Base-by-base conservation (phyloP, 2,113 vertebrate species). In the Otocyon megalotis region DNA sequence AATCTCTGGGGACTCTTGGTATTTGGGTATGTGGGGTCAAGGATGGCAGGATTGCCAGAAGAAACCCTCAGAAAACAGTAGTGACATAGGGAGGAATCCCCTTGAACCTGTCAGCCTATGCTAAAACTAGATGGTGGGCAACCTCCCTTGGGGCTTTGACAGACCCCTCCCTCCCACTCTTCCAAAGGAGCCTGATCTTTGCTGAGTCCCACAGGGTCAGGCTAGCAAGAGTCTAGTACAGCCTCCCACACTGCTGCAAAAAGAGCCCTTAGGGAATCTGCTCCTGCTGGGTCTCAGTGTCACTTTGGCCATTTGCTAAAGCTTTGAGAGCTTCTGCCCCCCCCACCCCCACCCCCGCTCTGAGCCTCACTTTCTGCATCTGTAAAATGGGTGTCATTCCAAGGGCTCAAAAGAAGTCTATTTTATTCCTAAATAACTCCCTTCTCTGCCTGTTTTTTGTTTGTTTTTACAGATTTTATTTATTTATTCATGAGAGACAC, bases 311-410 rank as follows among this genome's bases (percentile, higher is more conserved):
- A 30, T 17, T 48, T 77, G 30, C 22, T 58, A 91, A 94, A 90
- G n/a, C 14, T 35, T 56, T 30, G 10, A 22, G 58, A 71, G 48
- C 58, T 50, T 82, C 81, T 60, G 16, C 2, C 60, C 58, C 15
- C 43, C 5, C 43, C 6, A 43, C 43, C 43, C 2, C 60, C 53
- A n/a, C 15, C 2, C 60, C 58, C 15, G 50, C 43, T 62, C 67
- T 72, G 53, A 87, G 37, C 48, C 53, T 90, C 14, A 60, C 72
- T 86, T 93, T 88, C 26, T 90, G 20, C 26, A 26, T 65, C 85
- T 97, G 13, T 72, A 67, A 93, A 95, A 87, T 54, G 35, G 43
- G 30, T 43, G 54, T 24, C 56, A 79, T 48, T 88, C 80, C 69
- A 86, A 60, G 43, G 50, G 19, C 48, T 71, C 53, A 62, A 20